phyloP scores from a whole-genome alignment of 2,113 vertebrate genomes.

The Muntiacus reevesi region DNA sequence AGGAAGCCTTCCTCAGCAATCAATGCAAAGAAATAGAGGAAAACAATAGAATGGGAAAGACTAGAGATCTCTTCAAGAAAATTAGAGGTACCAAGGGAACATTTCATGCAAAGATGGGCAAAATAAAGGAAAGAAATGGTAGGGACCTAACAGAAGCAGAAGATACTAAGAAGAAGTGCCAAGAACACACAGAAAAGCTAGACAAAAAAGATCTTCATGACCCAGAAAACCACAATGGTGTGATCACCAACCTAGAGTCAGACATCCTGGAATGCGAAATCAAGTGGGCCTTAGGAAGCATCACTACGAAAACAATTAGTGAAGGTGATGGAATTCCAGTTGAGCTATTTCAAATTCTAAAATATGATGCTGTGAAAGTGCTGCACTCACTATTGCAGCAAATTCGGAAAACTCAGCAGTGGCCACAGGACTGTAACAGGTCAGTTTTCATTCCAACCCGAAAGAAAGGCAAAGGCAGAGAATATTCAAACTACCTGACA shows the following conservation, averaged over 20 bases:
- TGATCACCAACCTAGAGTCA: neutral
- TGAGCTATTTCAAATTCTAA: neutral
- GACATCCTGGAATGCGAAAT: neutral
- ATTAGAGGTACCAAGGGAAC: neutral
- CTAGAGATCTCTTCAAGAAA: neutral
- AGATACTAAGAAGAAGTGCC: neutral
- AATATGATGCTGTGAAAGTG: neutral
- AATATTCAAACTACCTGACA: neutral
- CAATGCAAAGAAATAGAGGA: neutral
- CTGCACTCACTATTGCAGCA: neutral
- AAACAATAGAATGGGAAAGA: neutral
- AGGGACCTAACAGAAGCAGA: neutral
- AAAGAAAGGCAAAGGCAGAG: neutral
- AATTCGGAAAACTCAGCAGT: neutral
- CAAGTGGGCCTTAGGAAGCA: neutral
- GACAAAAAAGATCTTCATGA: neutral
- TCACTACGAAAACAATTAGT: neutral
- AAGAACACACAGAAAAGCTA: neutral
- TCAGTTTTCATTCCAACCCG: neutral
- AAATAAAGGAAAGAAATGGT: neutral
- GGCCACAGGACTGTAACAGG: neutral
- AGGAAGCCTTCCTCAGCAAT: rapidly evolving
- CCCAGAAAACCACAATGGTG: neutral
- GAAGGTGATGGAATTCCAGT: neutral
- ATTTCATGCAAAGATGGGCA: neutral